Evolutionary conservation across 2,797 vertebrate genomes (phyloP), one percentile per base, ranked within the genome.

Genomic region (Clarias laeviceps): DNA sequence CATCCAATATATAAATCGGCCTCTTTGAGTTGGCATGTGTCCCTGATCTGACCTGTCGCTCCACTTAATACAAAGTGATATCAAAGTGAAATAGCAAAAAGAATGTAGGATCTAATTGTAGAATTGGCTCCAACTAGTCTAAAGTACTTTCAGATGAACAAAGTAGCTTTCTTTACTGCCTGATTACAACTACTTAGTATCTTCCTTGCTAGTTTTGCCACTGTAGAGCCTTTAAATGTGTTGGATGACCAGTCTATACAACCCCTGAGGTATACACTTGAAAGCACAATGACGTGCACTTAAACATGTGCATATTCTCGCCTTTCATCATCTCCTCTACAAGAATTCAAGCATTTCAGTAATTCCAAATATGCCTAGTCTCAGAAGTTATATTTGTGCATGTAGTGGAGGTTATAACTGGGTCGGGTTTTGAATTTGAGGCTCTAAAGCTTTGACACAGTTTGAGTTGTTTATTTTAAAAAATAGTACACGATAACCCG

Each of bases 371-470:
- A 84, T 72, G 14, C 69, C 59, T 45, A 80, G 2, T 80, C 32
- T 77, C 12, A 27, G 76, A 24, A 59, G 74, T 77, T 57, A 77
- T 77, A 34, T 59, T 7, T 59, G 27, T 76, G 27, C n/a, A 70
- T 83, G 73, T 73, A 5, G 37, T 54, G 70, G 18, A 24, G 50
- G 69, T 57, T 83, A 69, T 77, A 89, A 89, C 40, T 83, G 57
- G 76, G 84, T 72, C 82, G 77, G 72, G 40, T 69, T 79, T 76
- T 65, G 24, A 73, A 61, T 86, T 66, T 64, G 59, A 82, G 61
- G 62, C 79, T 76, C 72, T 82, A 59, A 66, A 54, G 74, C 80
- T 74, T 32, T 89, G 85, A 87, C 82, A 76, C 83, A 84, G 72
- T 88, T 81, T 73, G 45, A 82, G 24, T 40, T 50, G 54, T 66